These are phyloP conservation scores for Pangasianodon gigas DNA, from an alignment of 2,113 vertebrate species.

Conservation along the genomic window DNA sequence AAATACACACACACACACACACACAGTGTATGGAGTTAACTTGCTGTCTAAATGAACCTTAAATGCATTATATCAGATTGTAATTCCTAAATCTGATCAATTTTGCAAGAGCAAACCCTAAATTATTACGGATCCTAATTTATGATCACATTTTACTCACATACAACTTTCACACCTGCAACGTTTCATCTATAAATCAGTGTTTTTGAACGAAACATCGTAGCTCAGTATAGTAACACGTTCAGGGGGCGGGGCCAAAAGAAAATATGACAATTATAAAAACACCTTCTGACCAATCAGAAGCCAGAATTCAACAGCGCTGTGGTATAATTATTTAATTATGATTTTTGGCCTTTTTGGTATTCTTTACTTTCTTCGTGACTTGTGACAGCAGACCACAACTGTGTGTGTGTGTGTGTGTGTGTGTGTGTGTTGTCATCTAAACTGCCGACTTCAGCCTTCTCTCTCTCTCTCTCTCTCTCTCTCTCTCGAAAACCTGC, in stretches of 20 bases:
- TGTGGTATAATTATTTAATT: not conserved
- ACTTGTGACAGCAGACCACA: not conserved
- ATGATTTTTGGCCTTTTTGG: not conserved
- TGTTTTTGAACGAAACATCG: too few relatives aligned
- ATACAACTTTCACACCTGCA: not conserved
- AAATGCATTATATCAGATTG: too few relatives aligned
- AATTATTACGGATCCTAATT: not conserved
- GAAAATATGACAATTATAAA: not conserved
- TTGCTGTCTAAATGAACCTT: too few relatives aligned
- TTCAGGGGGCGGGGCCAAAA: not conserved
- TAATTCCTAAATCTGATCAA: too few relatives aligned
- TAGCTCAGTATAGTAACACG: not conserved
- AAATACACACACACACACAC: not conserved
- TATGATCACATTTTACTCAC: not conserved
- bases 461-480: too few relatives aligned
- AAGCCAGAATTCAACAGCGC: not conserved
- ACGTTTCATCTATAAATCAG: too few relatives aligned
- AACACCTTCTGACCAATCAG: not conserved
- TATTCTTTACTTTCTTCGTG: not conserved
- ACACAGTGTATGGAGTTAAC: not conserved
- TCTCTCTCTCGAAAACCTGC: not conserved
- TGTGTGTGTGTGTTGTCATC: not conserved
- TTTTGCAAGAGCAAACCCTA: not conserved
- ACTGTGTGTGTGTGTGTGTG: slow-evolving; percentile 4
- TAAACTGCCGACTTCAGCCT: not conserved